These are phyloP conservation scores for Heterotilapia buettikoferi DNA, from an alignment of 2,113 vertebrate species.

Conservation along the genomic window DNA sequence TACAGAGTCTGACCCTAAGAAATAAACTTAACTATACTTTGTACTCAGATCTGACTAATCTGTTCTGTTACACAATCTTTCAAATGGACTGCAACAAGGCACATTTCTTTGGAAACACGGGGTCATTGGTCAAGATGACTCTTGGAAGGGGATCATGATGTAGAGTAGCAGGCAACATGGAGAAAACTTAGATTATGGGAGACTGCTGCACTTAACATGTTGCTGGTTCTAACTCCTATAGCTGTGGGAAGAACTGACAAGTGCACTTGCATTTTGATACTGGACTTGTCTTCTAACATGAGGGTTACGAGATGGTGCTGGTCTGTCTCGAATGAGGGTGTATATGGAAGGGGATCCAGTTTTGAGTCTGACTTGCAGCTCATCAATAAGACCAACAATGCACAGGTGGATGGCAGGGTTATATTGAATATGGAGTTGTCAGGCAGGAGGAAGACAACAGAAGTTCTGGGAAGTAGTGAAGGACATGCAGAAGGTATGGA, in stretches of 20 bases:
- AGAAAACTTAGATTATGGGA: not conserved
- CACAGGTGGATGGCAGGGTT: fast-evolving
- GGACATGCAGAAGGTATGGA: fast-evolving
- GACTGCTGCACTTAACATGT: not conserved
- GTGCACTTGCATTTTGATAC: not conserved
- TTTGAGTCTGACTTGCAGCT: not conserved
- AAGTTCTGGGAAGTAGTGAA: not conserved
- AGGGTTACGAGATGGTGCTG: not conserved
- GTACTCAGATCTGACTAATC: not conserved
- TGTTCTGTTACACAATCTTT: not conserved
- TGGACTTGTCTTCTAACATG: not conserved
- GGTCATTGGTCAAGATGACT: not conserved
- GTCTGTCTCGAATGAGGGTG: not conserved
- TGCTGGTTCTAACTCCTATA: not conserved
- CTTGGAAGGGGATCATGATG: not conserved
- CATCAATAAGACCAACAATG: not conserved
- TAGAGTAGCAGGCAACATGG: not conserved
- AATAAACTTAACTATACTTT: constrained; percentile 13
- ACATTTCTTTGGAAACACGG: fast-evolving
- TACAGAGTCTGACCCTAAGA: not conserved
- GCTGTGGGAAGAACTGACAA: not conserved
- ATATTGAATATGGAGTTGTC: not conserved
- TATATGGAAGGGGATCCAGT: not conserved
- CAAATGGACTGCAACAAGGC: not conserved
- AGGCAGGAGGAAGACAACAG: fast-evolving